phyloP scores from a whole-genome alignment of 2,113 vertebrate species.

The Platysteira castanea region DNA sequence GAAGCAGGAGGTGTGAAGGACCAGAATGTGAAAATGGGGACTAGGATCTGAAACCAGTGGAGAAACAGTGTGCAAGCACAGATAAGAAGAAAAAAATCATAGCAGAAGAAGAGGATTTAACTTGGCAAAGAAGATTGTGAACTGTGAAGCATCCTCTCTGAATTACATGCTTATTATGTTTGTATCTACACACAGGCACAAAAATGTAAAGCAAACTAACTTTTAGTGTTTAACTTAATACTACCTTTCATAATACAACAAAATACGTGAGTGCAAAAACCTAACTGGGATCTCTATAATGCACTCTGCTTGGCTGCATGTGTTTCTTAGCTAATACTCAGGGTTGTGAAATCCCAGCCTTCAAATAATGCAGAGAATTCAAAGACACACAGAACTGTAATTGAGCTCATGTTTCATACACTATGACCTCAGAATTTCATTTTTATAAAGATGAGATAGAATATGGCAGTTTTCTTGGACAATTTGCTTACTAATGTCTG shows the following conservation, averaged over 20 bases:
- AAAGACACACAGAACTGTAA: neutral
- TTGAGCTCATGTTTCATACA: neutral
- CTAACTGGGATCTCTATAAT: neutral
- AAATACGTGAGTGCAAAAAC: neutral
- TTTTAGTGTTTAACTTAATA: neutral
- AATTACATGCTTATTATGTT: neutral
- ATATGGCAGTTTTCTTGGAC: neutral
- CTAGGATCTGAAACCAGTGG: neutral
- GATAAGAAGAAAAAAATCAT: neutral
- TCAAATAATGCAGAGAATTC: neutral
- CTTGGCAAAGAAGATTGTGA: neutral
- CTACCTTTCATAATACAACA: neutral
- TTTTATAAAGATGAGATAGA: neutral
- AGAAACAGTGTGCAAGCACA: neutral
- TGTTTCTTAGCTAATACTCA: neutral
- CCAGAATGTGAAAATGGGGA: neutral
- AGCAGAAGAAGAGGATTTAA: neutral
- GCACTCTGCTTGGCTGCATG: neutral
- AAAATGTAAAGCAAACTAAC: neutral
- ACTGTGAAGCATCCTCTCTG: neutral
- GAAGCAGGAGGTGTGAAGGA: neutral
- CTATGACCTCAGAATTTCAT: neutral
- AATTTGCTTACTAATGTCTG: neutral
- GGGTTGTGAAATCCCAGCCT: neutral
- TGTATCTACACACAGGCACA: neutral